A percentile compares a stretch with the other conserved stretches of the same genome.
These are phyloP conservation scores for Cistogaster globosa DNA, from an alignment of 2,888 invertebrate species.

Conservation along the genomic window DNA sequence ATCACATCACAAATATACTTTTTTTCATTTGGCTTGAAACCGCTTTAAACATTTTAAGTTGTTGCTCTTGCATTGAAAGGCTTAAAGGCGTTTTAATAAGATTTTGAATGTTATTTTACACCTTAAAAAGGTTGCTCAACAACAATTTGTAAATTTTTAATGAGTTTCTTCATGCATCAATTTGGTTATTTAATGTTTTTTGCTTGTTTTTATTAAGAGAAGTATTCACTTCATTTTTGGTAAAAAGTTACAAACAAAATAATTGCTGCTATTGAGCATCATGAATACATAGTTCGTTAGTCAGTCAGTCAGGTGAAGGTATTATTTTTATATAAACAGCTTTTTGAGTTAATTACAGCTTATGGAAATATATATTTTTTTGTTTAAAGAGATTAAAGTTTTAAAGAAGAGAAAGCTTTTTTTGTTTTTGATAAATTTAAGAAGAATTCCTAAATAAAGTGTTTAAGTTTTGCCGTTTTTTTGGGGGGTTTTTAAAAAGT, in stretches of 20 bases:
- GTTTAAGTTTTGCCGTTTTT: too few species aligned
- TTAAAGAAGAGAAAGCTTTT: background rate
- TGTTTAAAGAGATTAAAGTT: background rate
- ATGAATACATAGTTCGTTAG: background rate
- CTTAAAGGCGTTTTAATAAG: constrained; percentile 51
- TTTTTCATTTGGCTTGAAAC: constrained; percentile 5
- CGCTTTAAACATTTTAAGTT: constrained; percentile 3
- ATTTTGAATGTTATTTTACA: constrained; percentile 63
- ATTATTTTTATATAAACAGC: constrained; percentile 6
- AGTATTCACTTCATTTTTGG: constrained; percentile 32
- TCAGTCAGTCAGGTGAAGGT: constrained; percentile 17
- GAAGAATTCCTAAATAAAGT: too few species aligned
- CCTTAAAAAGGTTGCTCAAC: constrained; percentile 55
- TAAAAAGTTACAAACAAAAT: constrained; percentile 37
- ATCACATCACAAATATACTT: background rate
- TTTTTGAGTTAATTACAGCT: constrained; percentile 17
- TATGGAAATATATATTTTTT: constrained; percentile 5
- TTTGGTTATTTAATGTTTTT: background rate
- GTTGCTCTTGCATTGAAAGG: constrained; percentile 33
- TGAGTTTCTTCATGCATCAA: constrained; percentile 39
- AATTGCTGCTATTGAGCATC: constrained; percentile 26
- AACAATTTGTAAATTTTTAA: constrained; percentile 58
- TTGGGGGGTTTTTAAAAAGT: too few species aligned
- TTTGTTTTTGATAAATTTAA: background rate
- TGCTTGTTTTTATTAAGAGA: background rate